A percentile compares a stretch with the other conserved stretches of the same genome.
phyloP scores from a whole-genome alignment of 2,797 vertebrate genomes.

The Rhinatrema bivittatum region DNA sequence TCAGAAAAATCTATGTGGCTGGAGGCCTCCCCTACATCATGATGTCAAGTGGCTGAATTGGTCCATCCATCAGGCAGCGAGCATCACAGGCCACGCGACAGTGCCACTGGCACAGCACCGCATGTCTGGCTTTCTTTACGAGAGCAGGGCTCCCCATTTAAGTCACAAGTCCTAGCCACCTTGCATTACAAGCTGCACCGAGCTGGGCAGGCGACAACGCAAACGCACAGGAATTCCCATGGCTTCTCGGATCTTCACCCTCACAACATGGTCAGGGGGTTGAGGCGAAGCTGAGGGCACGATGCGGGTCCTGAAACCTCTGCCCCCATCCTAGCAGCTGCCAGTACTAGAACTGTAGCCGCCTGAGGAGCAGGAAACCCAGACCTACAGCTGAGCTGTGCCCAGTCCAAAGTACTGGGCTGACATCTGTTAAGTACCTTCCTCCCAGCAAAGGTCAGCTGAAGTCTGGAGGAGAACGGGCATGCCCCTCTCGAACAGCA shows the following conservation, averaged over 20 bases:
- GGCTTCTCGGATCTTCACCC: too few relatives aligned
- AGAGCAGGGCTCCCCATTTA: not conserved
- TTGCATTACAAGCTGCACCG: too few relatives aligned
- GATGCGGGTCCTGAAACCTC: too few relatives aligned
- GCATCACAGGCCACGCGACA: constrained; percentile 66
- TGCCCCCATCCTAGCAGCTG: not conserved
- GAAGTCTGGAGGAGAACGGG: too few relatives aligned
- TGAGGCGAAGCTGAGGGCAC: not conserved
- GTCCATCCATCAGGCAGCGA: constrained; percentile 77
- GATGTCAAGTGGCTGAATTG: constrained; percentile 73
- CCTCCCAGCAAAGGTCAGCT: too few relatives aligned
- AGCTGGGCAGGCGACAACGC: too few relatives aligned
- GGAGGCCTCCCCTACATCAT: constrained; percentile 66
- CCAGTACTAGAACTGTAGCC: not conserved
- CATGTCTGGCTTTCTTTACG: not conserved
- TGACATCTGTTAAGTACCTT: not conserved
- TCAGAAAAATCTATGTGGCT: constrained; percentile 68
- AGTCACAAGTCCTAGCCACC: too few relatives aligned
- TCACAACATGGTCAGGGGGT: constrained; percentile 14
- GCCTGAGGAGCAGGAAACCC: rapidly evolving
- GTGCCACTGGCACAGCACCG: constrained; percentile 35
- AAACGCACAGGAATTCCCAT: too few relatives aligned
- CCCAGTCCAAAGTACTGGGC: not conserved
- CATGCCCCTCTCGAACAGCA: too few relatives aligned
- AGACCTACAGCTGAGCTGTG: rapidly evolving